Conservation (phyloP, 2,797 vertebrate genomes). For the Ataeniobius toweri region DNA sequence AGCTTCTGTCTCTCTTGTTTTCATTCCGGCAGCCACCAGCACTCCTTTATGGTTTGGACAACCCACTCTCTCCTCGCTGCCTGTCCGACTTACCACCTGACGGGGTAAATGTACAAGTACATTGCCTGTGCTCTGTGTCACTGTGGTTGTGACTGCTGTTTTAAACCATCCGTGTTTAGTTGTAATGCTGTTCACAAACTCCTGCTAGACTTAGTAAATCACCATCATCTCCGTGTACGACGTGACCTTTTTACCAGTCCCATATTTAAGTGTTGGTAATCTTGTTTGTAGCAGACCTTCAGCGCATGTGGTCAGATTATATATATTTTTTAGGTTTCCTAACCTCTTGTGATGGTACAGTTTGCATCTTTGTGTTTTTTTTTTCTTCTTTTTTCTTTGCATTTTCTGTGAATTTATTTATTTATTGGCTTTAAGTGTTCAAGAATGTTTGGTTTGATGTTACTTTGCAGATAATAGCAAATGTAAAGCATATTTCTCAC, state of each 20-base stretch:
- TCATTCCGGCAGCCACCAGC: constrained; percentile 80
- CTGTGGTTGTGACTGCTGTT: constrained; percentile 67
- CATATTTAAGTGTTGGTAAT: constrained; percentile 19
- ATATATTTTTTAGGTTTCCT: constrained; percentile 23
- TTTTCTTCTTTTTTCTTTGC: constrained; percentile 26
- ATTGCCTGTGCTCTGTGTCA: constrained; percentile 73
- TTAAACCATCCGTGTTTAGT: constrained; percentile 44
- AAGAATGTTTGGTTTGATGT: too few relatives aligned
- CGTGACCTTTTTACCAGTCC: constrained; percentile 21
- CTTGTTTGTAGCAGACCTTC: constrained; percentile 6
- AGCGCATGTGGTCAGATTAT: constrained; percentile 30
- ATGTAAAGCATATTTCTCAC: background rate
- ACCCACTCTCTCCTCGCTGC: constrained; percentile 81
- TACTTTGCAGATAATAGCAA: too few relatives aligned
- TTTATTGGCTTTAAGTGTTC: constrained; percentile 22
- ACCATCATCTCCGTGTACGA: constrained; percentile 47
- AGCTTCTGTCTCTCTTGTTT: constrained; percentile 76
- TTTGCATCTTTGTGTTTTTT: constrained; percentile 29
- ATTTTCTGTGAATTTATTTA: constrained; percentile 16
- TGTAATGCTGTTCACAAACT: constrained; percentile 42
- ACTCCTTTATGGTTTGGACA: constrained; percentile 84
- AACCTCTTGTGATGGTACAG: constrained; percentile 32
- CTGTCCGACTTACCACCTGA: constrained; percentile 81
- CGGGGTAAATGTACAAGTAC: constrained; percentile 79
- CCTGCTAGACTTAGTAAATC: constrained; percentile 38